Conservation (phyloP, 2,888 invertebrate species). For the Synergus japonicus region DNA sequence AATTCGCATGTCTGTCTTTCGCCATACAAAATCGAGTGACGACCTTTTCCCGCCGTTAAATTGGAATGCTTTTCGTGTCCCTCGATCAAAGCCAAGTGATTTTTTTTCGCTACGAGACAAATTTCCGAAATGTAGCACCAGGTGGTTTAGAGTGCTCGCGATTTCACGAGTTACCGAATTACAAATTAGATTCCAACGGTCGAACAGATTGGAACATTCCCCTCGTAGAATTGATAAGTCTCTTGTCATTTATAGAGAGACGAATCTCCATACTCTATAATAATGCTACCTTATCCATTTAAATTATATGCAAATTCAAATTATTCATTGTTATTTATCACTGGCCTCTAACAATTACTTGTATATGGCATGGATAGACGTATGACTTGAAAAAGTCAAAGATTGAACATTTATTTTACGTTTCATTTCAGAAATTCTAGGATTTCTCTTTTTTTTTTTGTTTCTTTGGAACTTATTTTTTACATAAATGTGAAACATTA, state of each 20-base stretch:
- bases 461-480: background rate
- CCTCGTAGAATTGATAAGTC: constrained; percentile 2
- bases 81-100: constrained; percentile 9
- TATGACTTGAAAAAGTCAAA: too few relatives aligned
- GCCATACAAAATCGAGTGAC: constrained; percentile 17
- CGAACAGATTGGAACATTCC: constrained; percentile 23
- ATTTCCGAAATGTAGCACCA: constrained; percentile 58
- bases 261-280: background rate
- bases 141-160: constrained; percentile 57
- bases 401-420: too few relatives aligned
- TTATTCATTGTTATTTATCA: too few relatives aligned
- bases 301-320: background rate
- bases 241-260: background rate
- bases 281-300: background rate
- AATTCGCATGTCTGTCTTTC: constrained; percentile 19
- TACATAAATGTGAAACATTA: background rate
- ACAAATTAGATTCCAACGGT: constrained; percentile 60
- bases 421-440: too few relatives aligned
- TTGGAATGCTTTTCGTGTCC: constrained; percentile 23
- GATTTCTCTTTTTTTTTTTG: background rate
- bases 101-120: constrained; percentile 40
- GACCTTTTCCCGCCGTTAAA: constrained; percentile 31
- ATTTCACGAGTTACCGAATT: constrained; percentile 65
- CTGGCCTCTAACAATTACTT: too few relatives aligned
- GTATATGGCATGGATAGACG: too few relatives aligned